phyloP scores from a whole-genome alignment of 2,888 invertebrate species.

The Itoplectis maculator region DNA sequence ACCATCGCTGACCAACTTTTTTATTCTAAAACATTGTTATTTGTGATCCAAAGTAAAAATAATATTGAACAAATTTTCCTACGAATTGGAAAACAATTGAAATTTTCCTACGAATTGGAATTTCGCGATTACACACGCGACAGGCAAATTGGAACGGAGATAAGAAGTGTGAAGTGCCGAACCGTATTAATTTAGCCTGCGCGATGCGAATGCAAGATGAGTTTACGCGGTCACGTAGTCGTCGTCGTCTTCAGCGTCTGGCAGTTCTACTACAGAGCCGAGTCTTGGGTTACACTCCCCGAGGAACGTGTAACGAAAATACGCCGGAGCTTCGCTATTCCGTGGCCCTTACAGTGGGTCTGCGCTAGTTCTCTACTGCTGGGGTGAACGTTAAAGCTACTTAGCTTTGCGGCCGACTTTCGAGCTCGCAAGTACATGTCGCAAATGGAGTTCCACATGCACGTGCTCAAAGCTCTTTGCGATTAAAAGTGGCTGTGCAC shows the following conservation, averaged over 20 bases:
- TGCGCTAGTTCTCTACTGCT: slow-evolving; percentile 7
- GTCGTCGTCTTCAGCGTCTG: not conserved
- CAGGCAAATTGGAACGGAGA: not conserved
- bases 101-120: not conserved
- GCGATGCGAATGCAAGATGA: not conserved
- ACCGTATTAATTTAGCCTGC: not conserved
- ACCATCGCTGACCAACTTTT: too few species aligned
- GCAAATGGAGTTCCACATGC: slow-evolving; percentile 58
- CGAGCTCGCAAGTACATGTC: slow-evolving; percentile 49
- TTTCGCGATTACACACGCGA: too few species aligned
- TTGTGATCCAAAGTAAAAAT: not conserved
- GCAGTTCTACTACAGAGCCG: not conserved
- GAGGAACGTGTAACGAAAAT: slow-evolving; percentile 22
- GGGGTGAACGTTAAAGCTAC: slow-evolving; percentile 43
- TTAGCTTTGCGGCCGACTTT: slow-evolving; percentile 44
- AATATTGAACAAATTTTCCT: not conserved
- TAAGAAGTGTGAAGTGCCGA: not conserved
- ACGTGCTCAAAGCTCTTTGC: slow-evolving; percentile 57
- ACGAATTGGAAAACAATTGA: not conserved
- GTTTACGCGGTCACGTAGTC: not conserved
- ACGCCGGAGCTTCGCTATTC: not conserved
- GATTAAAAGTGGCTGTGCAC: slow-evolving; percentile 49
- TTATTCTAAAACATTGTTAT: not conserved
- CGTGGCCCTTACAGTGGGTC: not conserved
- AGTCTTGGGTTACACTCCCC: slow-evolving; percentile 17